These are phyloP conservation scores for Sporophila hypoxantha DNA, from an alignment of 2,113 vertebrate genomes.

Conservation along the genomic window DNA sequence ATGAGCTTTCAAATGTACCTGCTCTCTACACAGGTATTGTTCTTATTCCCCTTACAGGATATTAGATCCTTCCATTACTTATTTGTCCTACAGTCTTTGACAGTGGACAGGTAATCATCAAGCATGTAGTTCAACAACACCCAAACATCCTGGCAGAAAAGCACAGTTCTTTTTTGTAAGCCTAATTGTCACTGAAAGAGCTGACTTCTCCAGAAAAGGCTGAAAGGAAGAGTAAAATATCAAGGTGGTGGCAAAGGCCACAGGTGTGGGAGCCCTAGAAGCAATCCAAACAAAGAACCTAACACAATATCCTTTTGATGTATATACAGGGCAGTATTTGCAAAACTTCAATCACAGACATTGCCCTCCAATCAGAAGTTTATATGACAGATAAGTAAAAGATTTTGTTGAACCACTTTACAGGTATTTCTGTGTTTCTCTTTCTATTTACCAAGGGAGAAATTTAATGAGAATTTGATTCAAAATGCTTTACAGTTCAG, in stretches of 20 bases:
- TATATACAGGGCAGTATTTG: neutral
- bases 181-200: neutral
- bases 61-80: neutral
- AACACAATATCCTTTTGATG: neutral
- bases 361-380: neutral
- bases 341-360: neutral
- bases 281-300: neutral
- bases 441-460: constrained; percentile 12
- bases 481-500: neutral
- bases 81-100: neutral
- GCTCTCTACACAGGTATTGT: neutral
- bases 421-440: neutral
- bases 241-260: neutral
- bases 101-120: neutral
- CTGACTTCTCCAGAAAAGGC: neutral
- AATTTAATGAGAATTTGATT: constrained; percentile 30
- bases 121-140: neutral
- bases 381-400: neutral
- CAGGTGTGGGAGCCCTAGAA: neutral
- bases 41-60: rapidly evolving
- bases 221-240: neutral
- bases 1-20: neutral
- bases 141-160: neutral
- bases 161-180: rapidly evolving
- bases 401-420: neutral